Evolutionary conservation across 2,113 vertebrate genomes (phyloP), one percentile per base, ranked within the genome.

Genomic region (Reinhardtius hippoglossoides): DNA sequence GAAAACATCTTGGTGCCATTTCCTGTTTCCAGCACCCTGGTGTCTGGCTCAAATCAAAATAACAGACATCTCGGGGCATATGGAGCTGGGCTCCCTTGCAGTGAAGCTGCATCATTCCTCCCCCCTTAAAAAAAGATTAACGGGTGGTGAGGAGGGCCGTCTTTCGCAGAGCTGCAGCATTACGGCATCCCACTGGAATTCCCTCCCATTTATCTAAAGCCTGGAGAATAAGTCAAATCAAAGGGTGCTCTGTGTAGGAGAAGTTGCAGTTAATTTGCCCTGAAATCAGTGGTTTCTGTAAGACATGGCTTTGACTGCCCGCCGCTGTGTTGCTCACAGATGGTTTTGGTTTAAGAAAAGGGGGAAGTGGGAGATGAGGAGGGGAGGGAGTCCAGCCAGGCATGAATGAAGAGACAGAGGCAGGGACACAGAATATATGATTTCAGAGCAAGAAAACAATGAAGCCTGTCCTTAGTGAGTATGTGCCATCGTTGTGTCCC

Each of bases 211-310:
- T 89, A 87, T 83, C 77, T 82, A 77, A 92, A 93, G 84, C 90
- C 78, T 77, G 64, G 66, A 91, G 84, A 91, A 90, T 73, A 90
- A 85, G 78, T 84, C 86, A 92, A 94, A 93, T 92, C 91, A 94
- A 95, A 95, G 90, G 85, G 5, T 57, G 67, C 85, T 80, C 81
- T 91, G 83, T 80, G 24, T 4, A 90, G 83, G 74, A 92, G 91
- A 92, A 92, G 88, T 81, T 92, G 78, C 90, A 81, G 92, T 92
- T 93, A 94, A 93, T 95, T 95, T 95, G 90, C 92, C 93, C 93
- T 92, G 81, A 94, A 95, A 93, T 93, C 93, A 91, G 87, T 80
- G 89, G 90, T 93, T 89, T 91, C 76, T 89, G 92, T 66, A 89
- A 90, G 86, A 92, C 87, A 67, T 37, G 89, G 88, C 87, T 94